A percentile compares a stretch with the other conserved stretches of the same genome.
Evolutionary conservation across 2,888 invertebrate genomes (phyloP).

Genomic region (Plebejus anna): DNA sequence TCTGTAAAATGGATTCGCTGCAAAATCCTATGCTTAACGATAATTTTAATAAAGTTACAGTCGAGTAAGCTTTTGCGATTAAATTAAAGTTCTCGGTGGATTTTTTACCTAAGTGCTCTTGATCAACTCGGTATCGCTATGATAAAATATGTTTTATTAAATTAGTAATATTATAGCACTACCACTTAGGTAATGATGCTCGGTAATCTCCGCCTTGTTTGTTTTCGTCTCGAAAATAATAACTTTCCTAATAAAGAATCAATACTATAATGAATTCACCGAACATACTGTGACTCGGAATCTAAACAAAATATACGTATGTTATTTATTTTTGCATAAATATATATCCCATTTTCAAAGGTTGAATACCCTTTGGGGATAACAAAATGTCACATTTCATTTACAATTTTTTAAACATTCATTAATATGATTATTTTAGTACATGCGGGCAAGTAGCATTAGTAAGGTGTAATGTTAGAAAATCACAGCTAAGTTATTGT

Average conservation of each 20-base stretch:
- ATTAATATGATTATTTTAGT: background rate
- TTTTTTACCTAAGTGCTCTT: conserved; percentile 42
- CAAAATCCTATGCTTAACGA: conserved; percentile 36
- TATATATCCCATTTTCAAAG: background rate
- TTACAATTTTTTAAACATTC: background rate
- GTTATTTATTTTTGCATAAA: background rate
- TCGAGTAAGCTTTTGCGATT: conserved; percentile 40
- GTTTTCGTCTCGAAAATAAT: no score
- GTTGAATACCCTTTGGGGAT: conserved; percentile 13
- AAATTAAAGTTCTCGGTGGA: conserved; percentile 41
- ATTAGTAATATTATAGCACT: background rate
- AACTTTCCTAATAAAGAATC: no score
- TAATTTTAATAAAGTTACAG: conserved; percentile 43
- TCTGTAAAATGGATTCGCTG: conserved; percentile 29
- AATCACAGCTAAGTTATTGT: no score
- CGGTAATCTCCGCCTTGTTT: no score
- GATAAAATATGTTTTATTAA: background rate
- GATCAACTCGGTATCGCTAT: conserved; percentile 43
- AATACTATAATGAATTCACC: no score
- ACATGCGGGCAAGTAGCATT: no score
- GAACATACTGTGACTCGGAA: no score
- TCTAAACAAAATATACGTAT: background rate
- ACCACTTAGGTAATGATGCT: background rate
- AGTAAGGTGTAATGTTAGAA: no score
- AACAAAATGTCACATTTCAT: conserved; percentile 15